Evolutionary conservation across 2,888 invertebrate genomes (phyloP).

Genomic region (Theretra japonica): DNA sequence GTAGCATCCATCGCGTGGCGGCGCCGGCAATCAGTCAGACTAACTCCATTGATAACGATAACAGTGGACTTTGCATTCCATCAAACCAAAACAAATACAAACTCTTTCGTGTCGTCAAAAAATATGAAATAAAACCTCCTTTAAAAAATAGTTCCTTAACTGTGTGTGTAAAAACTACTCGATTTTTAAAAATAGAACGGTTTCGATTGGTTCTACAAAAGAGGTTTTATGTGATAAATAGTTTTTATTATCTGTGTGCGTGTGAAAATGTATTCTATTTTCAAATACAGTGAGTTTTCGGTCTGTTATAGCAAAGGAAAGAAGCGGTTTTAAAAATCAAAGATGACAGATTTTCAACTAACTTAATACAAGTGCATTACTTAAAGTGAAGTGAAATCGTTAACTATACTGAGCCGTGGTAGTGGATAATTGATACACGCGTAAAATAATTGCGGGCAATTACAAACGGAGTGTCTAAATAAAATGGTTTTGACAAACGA

Average conservation of each 20-base stretch:
- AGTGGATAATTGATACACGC: not conserved
- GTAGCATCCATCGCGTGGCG: slow-evolving; percentile 26
- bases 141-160: no score
- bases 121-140: no score
- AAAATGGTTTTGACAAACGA: not conserved
- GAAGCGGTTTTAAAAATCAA: not conserved
- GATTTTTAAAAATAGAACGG: no score
- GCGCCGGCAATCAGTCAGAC: slow-evolving; percentile 16
- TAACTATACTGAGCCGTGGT: not conserved
- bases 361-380: not conserved
- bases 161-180: no score
- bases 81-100: no score
- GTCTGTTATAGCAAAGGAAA: not conserved
- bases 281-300: slow-evolving; percentile 5
- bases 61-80: not conserved
- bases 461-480: not conserved
- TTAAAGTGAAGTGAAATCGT: not conserved
- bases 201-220: no score
- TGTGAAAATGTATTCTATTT: not conserved
- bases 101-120: no score
- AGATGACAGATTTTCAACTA: not conserved
- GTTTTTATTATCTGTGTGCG: no score
- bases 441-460: slow-evolving; percentile 5
- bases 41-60: slow-evolving; percentile 9
- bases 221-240: no score